A percentile compares a stretch with the other conserved stretches of the same genome.
phyloP scores from a whole-genome alignment of 1,140 invertebrate species.

The Odontomachus brunneus region DNA sequence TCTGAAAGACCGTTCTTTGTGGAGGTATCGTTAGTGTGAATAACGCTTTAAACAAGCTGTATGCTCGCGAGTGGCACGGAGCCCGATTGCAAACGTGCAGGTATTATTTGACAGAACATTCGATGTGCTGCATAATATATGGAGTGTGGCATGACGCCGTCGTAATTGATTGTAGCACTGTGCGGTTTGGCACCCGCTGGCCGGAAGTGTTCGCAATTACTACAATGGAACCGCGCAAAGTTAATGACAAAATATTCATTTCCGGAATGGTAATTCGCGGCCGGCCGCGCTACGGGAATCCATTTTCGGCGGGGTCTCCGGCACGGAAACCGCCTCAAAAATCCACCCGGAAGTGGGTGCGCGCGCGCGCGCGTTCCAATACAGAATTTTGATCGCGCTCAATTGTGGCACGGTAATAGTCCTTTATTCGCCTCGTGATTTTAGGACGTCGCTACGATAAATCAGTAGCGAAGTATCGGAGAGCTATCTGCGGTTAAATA shows the following conservation, averaged over 20 bases:
- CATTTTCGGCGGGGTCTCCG: slow-evolving; percentile 10
- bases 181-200: slow-evolving; percentile 83
- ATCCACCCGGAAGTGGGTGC: slow-evolving; percentile 36
- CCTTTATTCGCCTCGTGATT: slow-evolving; percentile 31
- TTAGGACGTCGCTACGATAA: not conserved
- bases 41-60: slow-evolving; percentile 16
- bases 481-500: slow-evolving; percentile 5
- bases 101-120: slow-evolving; percentile 80
- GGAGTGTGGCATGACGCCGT: slow-evolving; percentile 78
- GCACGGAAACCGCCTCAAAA: slow-evolving; percentile 39
- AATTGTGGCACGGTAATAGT: slow-evolving; percentile 25
- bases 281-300: slow-evolving; percentile 16
- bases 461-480: not conserved
- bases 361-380: slow-evolving; percentile 35
- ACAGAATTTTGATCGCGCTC: slow-evolving; percentile 60
- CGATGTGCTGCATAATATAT: slow-evolving; percentile 82
- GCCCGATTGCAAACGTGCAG: slow-evolving; percentile 77
- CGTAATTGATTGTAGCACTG: slow-evolving; percentile 82
- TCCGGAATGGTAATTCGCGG: slow-evolving; percentile 72
- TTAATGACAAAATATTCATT: slow-evolving; percentile 84
- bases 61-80: slow-evolving; percentile 59
- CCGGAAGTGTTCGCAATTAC: slow-evolving; percentile 83
- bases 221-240: slow-evolving; percentile 81
- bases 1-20: not conserved
- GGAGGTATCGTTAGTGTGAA: not conserved